A percentile compares a stretch with the other conserved stretches of the same genome.
Evolutionary conservation across 1,140 invertebrate species (phyloP).

Genomic region (Argopecten irradians): DNA sequence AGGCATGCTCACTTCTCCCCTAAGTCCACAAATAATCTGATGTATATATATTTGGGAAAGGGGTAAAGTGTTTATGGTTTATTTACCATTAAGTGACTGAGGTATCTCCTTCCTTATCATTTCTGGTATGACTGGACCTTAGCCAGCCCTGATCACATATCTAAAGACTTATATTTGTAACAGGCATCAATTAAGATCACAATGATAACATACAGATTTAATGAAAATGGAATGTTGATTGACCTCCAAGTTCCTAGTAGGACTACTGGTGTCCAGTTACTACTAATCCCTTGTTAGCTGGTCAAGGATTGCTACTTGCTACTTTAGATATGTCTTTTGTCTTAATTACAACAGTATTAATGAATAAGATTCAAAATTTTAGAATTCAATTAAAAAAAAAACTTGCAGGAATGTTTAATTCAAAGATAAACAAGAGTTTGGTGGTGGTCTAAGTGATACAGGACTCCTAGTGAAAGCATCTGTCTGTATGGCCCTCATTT

Average conservation of each 20-base stretch:
- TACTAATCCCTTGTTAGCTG: neutral
- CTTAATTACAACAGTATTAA: neutral
- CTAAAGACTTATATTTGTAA: neutral
- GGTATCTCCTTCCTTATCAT: neutral
- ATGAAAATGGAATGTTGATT: slow-evolving; percentile 18
- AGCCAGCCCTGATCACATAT: neutral
- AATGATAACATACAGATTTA: neutral
- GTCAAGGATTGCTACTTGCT: neutral
- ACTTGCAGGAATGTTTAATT: no score
- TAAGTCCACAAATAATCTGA: no score
- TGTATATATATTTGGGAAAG: no score
- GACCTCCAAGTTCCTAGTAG: neutral
- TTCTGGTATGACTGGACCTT: neutral
- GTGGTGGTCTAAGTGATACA: neutral
- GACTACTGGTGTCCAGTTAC: neutral
- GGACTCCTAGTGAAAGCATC: neutral
- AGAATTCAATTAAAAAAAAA: no score
- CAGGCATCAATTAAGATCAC: slow-evolving; percentile 7
- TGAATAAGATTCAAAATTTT: no score
- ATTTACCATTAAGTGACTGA: neutral
- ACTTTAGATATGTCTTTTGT: neutral
- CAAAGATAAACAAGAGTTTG: neutral
- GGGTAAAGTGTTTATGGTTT: no score
- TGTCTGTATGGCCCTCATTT: neutral
- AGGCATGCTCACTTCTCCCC: no score